phyloP scores from a whole-genome alignment of 2,113 vertebrate genomes.

The Takifugu flavidus region DNA sequence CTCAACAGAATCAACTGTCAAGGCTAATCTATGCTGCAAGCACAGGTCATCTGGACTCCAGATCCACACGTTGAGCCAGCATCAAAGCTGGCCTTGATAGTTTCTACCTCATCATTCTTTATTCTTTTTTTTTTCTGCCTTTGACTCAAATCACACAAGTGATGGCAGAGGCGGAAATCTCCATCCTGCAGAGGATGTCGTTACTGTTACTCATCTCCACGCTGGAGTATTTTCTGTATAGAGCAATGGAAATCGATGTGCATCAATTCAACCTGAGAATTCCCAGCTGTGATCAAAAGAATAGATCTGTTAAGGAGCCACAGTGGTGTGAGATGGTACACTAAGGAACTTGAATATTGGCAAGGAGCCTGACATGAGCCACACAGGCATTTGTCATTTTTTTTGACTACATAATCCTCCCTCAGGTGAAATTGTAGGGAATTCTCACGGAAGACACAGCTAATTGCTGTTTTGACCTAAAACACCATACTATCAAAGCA shows the following conservation, averaged over 20 bases:
- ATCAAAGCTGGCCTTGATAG: conserved; percentile 39
- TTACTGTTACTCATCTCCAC: conserved; percentile 27
- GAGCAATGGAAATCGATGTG: conserved; percentile 34
- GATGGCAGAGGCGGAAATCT: background rate
- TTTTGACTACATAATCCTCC: conserved; percentile 53
- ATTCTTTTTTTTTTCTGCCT: conserved; percentile 7
- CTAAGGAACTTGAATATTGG: conserved; percentile 4
- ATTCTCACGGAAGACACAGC: conserved; percentile 41
- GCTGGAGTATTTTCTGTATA: conserved; percentile 31
- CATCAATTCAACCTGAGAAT: conserved; percentile 49
- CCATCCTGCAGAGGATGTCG: conserved; percentile 30
- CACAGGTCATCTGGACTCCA: conserved; percentile 58
- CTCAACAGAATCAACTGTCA: conserved; percentile 50
- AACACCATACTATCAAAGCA: conserved; percentile 5
- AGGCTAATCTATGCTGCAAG: conserved; percentile 49
- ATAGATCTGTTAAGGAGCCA: conserved; percentile 31
- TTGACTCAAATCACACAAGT: background rate
- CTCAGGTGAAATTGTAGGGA: conserved; percentile 35
- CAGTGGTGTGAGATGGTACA: conserved; percentile 22
- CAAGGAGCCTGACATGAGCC: conserved; percentile 32
- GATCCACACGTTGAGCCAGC: conserved; percentile 32
- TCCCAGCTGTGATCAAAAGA: conserved; percentile 53
- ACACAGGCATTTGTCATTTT: conserved; percentile 23
- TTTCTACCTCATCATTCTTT: conserved; percentile 20
- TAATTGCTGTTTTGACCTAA: conserved; percentile 61